phyloP scores from a whole-genome alignment of 2,113 vertebrate genomes.

The Elachura formosa region DNA sequence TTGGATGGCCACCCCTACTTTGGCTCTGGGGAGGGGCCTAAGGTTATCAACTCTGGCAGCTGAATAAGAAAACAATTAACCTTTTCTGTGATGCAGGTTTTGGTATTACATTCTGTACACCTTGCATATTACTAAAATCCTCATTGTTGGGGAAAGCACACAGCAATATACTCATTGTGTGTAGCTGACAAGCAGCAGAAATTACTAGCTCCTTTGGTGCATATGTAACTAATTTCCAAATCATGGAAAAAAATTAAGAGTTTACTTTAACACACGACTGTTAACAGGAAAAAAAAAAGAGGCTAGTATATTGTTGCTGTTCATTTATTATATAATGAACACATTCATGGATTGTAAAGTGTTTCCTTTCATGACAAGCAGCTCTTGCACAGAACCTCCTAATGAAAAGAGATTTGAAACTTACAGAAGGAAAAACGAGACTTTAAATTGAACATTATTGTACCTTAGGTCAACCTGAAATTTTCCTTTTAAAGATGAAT shows the following conservation, averaged over 20 bases:
- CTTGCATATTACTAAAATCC: constrained; percentile 62
- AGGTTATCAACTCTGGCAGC: constrained; percentile 66
- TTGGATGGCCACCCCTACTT: constrained; percentile 37
- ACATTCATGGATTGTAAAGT: constrained; percentile 65
- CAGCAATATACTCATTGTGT: constrained; percentile 82
- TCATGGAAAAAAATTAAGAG: constrained; percentile 27
- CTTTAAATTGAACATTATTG: constrained; percentile 62
- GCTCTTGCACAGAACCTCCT: constrained; percentile 85
- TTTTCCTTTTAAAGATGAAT: constrained; percentile 67
- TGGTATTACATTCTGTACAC: constrained; percentile 57
- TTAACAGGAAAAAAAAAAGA: constrained; percentile 73
- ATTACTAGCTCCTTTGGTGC: constrained; percentile 75
- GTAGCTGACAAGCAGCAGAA: constrained; percentile 60
- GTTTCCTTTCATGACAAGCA: constrained; percentile 60
- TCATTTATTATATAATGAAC: constrained; percentile 76
- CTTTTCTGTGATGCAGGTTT: constrained; percentile 59
- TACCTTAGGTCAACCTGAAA: constrained; percentile 63
- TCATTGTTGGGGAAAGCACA: constrained; percentile 63
- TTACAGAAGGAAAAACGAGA: constrained; percentile 43
- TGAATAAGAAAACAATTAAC: constrained; percentile 54
- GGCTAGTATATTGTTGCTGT: constrained; percentile 69
- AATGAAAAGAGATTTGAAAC: constrained; percentile 60
- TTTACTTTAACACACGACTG: constrained; percentile 70
- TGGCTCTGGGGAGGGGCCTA: constrained; percentile 17
- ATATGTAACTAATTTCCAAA: constrained; percentile 74